Percentiles rank a stretch among this genome's conserved stretches.
Evolutionary conservation across 2,797 vertebrate species (phyloP).

Genomic region (Prionace glauca): DNA sequence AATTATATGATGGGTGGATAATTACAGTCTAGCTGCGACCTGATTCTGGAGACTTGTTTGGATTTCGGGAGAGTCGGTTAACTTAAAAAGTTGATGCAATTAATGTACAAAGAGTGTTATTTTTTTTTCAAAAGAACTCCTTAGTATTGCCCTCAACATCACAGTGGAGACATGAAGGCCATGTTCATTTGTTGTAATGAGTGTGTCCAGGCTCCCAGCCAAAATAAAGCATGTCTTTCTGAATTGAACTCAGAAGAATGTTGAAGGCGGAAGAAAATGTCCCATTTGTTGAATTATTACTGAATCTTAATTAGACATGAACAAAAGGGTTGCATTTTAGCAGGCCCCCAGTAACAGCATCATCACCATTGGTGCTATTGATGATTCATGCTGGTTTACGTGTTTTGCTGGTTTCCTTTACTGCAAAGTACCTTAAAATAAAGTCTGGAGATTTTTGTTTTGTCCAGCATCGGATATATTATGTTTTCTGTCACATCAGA

Average conservation of each 20-base stretch:
- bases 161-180: constrained; percentile 38
- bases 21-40: neutral
- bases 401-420: neutral
- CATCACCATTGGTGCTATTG: neutral
- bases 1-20: neutral
- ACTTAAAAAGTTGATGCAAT: neutral
- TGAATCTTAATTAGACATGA: neutral
- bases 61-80: constrained; percentile 6
- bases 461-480: neutral
- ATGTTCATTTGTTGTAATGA: constrained; percentile 42
- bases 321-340: neutral
- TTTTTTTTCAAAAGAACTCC: constrained; percentile 37
- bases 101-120: constrained; percentile 7
- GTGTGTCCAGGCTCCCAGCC: constrained; percentile 38
- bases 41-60: neutral
- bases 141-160: constrained; percentile 40
- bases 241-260: constrained; percentile 38
- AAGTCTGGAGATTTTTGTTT: neutral
- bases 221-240: constrained; percentile 40
- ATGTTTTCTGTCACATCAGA: neutral
- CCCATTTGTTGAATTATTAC: constrained; percentile 41
- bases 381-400: neutral
- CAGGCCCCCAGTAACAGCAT: neutral
- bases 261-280: constrained; percentile 42
- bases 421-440: neutral